Evolutionary conservation across 2,797 vertebrate species (phyloP), one percentile per base, ranked within the genome.

Genomic region (Poeciliopsis gracilis): DNA sequence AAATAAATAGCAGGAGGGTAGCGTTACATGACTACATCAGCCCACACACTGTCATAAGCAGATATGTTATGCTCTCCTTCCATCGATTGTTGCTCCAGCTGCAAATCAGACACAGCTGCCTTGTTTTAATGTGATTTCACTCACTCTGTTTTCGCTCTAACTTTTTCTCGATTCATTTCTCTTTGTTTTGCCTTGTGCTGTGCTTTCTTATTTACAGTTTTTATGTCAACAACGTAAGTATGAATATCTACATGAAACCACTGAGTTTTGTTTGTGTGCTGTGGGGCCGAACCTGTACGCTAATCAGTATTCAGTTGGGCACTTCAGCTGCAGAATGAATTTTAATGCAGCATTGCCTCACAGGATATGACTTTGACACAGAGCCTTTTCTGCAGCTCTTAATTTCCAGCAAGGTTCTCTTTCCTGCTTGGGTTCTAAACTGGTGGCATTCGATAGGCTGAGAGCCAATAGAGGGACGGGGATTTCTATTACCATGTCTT

Each of bases 41-140:
- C 94, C 90, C 91, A 90, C 92, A 76, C 57, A 69, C 47, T 1
- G 73, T 90, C 88, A 91, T 73, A 93, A 93, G 92, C 93, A 91
- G 89, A 91, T 75, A 86, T 79, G 88, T 72, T 83, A 83, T 81
- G 77, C 74, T 86, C 80, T 81, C 72, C 80, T 69, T 45, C 80
- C 72, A 84, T 77, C 79, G 76, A 87, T 90, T 82, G 80, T 78
- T 83, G 89, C 88, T 92, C 55, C 83, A 82, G 85, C 86, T 81
- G 63, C 78, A 91, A 87, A 92, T 88, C 88, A 90, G 90, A 90
- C 91, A 91, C 88, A 92, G 83, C 85, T 86, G 70, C 79, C 87
- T 90, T 87, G 87, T 90, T 78, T 90, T 36, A 91, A 91, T 80
- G 75, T 76, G 72, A 88, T 91, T 84, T 89, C 88, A 85, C 28